These are phyloP conservation scores for Macrosteles quadrilineatus DNA, from an alignment of 1,140 invertebrate genomes.

Conservation along the genomic window DNA sequence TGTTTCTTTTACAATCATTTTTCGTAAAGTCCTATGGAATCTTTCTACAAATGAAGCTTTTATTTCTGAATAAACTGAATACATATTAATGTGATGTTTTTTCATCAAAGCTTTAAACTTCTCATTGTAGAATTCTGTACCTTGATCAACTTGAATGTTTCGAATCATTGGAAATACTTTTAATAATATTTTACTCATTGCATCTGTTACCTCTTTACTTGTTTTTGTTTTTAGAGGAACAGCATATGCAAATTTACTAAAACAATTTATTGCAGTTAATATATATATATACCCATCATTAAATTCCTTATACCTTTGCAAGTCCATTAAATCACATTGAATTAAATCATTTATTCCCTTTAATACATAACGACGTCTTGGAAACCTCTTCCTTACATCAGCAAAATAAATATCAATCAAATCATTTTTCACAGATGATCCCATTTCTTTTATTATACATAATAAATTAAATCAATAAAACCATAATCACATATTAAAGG, in stretches of 20 bases:
- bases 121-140: constrained; percentile 45
- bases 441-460: no score
- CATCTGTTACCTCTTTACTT: constrained; percentile 37
- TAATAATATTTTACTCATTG: constrained; percentile 26
- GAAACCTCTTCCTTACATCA: constrained; percentile 2
- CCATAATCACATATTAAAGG: no score
- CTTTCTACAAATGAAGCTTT: constrained; percentile 52
- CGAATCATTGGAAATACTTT: not conserved
- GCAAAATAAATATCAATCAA: no score
- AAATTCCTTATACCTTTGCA: constrained; percentile 33
- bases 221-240: constrained; percentile 45
- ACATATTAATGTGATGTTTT: constrained; percentile 47
- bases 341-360: constrained; percentile 36
- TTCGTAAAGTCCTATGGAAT: constrained; percentile 50
- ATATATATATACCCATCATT: constrained; percentile 45
- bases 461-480: no score
- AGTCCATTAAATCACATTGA: constrained; percentile 33
- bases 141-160: constrained; percentile 43
- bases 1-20: constrained; percentile 47
- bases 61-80: constrained; percentile 45
- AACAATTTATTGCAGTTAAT: constrained; percentile 46
- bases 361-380: not conserved
- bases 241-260: constrained; percentile 46
- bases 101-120: constrained; percentile 44
- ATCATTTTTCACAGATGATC: no score